Percentiles rank a stretch among this genome's conserved stretches.
Evolutionary conservation across 2,888 invertebrate species (phyloP).

Genomic region (Drosophila prostipennis): DNA sequence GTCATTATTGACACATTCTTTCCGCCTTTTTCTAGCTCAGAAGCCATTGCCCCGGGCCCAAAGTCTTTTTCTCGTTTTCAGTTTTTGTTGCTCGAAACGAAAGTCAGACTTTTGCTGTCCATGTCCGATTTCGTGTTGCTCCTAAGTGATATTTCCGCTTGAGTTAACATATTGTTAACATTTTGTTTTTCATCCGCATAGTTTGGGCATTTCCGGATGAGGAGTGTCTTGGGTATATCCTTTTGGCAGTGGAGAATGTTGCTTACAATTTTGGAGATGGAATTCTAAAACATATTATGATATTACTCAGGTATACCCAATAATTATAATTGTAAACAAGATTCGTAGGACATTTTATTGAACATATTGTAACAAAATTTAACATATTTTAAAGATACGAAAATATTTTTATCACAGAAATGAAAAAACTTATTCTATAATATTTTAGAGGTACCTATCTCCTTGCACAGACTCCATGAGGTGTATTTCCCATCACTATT

Average conservation of each 20-base stretch:
- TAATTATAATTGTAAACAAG: too few relatives aligned
- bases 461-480: background rate
- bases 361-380: too few relatives aligned
- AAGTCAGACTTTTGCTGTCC: constrained; percentile 23
- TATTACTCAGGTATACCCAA: too few relatives aligned
- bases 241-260: background rate
- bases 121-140: constrained; percentile 36
- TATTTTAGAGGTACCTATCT: too few relatives aligned
- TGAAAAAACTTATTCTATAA: too few relatives aligned
- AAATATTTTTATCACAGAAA: too few relatives aligned
- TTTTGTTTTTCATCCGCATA: constrained; percentile 33
- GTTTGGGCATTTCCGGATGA: constrained; percentile 1
- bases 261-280: too few relatives aligned
- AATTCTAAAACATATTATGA: too few relatives aligned
- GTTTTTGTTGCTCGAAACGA: constrained; percentile 19
- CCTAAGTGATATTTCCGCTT: constrained; percentile 66
- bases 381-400: too few relatives aligned
- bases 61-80: constrained; percentile 9
- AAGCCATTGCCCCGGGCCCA: constrained; percentile 31
- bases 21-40: constrained; percentile 59
- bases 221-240: background rate
- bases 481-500: background rate
- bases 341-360: too few relatives aligned
- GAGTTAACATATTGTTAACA: constrained; percentile 57
- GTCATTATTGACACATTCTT: constrained; percentile 75